phyloP scores from a whole-genome alignment of 2,797 vertebrate genomes.

The Galagoides demidoff region DNA sequence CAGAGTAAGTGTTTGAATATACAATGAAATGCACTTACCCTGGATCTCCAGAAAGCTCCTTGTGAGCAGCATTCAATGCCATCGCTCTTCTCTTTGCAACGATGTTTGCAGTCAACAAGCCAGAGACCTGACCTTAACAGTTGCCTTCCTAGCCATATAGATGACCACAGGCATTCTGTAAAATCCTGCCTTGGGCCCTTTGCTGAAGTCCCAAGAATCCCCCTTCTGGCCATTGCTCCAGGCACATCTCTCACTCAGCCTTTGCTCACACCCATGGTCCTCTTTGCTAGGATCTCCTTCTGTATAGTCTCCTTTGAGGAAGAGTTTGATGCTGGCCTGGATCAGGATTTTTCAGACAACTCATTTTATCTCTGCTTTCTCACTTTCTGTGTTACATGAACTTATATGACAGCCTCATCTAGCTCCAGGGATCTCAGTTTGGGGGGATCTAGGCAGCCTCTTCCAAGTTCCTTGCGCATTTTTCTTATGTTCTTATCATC shows the following conservation, averaged over 20 bases:
- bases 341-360: neutral
- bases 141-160: neutral
- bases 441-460: neutral
- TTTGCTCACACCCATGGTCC: neutral
- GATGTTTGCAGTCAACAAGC: neutral
- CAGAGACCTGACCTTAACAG: neutral
- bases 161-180: neutral
- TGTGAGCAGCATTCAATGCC: neutral
- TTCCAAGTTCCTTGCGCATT: neutral
- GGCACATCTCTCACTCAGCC: neutral
- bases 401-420: neutral
- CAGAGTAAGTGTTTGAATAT: neutral
- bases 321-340: neutral
- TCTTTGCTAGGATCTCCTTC: neutral
- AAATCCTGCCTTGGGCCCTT: neutral
- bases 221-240: no score
- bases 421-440: neutral
- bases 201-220: neutral
- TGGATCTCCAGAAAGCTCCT: neutral
- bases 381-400: no score
- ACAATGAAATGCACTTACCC: neutral
- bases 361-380: neutral
- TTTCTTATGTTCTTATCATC: neutral
- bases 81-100: neutral
- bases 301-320: neutral